Base-by-base conservation (phyloP, 2,797 vertebrate species). In the Sebastes jordani region DNA sequence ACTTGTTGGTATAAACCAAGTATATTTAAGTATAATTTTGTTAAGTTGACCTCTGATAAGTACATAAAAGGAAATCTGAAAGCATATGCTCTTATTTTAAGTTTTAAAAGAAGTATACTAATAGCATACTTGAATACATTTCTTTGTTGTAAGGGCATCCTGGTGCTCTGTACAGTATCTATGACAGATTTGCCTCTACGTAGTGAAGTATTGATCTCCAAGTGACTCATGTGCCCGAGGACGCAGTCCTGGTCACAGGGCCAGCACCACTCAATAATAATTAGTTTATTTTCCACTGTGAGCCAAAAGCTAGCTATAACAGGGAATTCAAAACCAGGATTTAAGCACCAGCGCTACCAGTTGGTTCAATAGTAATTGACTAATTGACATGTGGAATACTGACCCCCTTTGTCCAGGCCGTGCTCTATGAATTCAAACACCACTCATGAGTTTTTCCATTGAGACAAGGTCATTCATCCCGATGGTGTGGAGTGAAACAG, bases 251-350 rank as follows among this genome's bases (percentile, higher is more conserved):
- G 52, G 68, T 80, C 86, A 86, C 67, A 83, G 18, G 42, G 58
- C 73, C 73, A 70, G 64, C 25, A 71, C 25, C 58, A 64, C 71
- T 93, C 92, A 77, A 93, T 93, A 91, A 72, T 91, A 92, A 93
- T 94, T 91, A 88, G 78, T 76, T 61, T 89, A 61, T 85, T 88
- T 71, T 89, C 78, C 90, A 82, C 75, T 75, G 75, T 30, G 29
- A 27, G 64, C 71, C 76, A 58, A 74, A 77, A 77, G 78, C 71
- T 34, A 22, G n/a, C 25, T 73, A 7, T 27, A 69, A 78, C 34
- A 49, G 34, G 25, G 20, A 70, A 76, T 66, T 71, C 56, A 71
- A 77, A 62, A 11, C 22, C 22, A 29, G 65, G 75, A 86, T 55
- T 55, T 73, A 74, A 82, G 38, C 77, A 81, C 76, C 64, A 83